These are phyloP conservation scores for Hirtodrosophila duncani DNA, from an alignment of 2,888 invertebrate genomes.

Conservation along the genomic window DNA sequence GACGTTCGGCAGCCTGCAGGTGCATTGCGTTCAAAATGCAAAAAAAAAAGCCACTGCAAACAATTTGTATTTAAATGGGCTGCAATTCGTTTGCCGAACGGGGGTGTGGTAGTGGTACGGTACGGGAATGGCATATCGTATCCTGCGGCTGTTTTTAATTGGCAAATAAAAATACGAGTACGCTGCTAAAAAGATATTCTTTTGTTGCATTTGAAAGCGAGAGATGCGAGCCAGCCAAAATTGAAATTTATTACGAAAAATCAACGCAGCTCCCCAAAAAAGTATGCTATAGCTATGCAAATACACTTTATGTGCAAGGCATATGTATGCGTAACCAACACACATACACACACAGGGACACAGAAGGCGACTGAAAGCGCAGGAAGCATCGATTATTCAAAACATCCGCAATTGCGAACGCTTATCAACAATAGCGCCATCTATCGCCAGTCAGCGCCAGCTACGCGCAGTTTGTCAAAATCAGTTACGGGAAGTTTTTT, in stretches of 20 bases:
- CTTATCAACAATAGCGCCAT: constrained; percentile 67
- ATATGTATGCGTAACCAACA: too few relatives aligned
- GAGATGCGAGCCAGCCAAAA: constrained; percentile 37
- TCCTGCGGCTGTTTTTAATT: constrained; percentile 60
- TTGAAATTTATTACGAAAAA: constrained; percentile 57
- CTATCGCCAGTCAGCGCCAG: constrained; percentile 40
- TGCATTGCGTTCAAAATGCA: constrained; percentile 21
- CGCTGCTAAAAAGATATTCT: constrained; percentile 17
- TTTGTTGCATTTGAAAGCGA: constrained; percentile 47
- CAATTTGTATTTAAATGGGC: constrained; percentile 67
- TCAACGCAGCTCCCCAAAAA: constrained; percentile 35
- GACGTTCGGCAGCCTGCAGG: neutral
- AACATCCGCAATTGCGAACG: constrained; percentile 65
- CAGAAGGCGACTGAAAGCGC: constrained; percentile 17
- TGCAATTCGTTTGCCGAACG: constrained; percentile 46
- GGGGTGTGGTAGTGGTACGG: neutral
- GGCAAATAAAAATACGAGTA: constrained; percentile 63
- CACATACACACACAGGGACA: constrained; percentile 23
- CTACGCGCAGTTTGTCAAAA: constrained; percentile 61
- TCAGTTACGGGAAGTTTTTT: constrained; percentile 16
- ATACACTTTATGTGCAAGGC: too few relatives aligned
- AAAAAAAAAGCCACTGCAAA: constrained; percentile 46
- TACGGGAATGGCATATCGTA: neutral
- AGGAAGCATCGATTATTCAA: constrained; percentile 71
- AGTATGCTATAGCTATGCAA: constrained; percentile 31